These are phyloP conservation scores for Geotrypetes seraphini DNA, from an alignment of 2,797 vertebrate species.

Conservation along the genomic window DNA sequence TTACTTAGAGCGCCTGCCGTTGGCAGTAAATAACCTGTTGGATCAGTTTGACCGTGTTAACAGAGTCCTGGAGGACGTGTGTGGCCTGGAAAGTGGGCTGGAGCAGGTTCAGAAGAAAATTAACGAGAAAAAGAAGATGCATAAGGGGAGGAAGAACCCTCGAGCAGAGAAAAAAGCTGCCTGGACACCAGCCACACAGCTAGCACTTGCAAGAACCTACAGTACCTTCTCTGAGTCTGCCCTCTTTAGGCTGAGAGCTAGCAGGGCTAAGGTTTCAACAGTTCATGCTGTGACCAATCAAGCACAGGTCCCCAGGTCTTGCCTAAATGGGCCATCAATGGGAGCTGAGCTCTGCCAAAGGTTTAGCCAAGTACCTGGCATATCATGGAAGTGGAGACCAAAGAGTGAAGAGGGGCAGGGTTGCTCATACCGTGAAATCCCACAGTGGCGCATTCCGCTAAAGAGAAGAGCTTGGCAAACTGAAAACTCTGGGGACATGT, in stretches of 20 bases:
- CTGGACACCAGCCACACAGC: not conserved
- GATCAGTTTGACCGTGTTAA: constrained; percentile 54
- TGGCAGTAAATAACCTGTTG: constrained; percentile 39
- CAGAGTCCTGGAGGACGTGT: constrained; percentile 44
- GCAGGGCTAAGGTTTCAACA: not conserved
- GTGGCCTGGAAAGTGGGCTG: constrained; percentile 47
- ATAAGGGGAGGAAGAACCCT: constrained; percentile 5
- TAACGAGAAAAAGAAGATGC: constrained; percentile 11
- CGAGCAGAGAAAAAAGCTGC: not conserved
- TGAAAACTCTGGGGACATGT: constrained; percentile 18
- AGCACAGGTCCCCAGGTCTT: constrained; percentile 38
- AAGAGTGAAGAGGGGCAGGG: constrained; percentile 45
- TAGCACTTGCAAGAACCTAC: constrained; percentile 9
- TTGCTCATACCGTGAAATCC: not conserved
- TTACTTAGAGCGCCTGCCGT: constrained; percentile 46
- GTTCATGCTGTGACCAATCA: not conserved
- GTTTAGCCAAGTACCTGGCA: constrained; percentile 9
- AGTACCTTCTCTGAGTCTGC: constrained; percentile 44
- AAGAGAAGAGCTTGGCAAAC: constrained; percentile 63
- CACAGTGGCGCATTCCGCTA: constrained; percentile 30
- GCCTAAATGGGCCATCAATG: constrained; percentile 54
- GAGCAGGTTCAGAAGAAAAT: constrained; percentile 34
- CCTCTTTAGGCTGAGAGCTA: constrained; percentile 4
- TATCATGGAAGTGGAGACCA: constrained; percentile 26
- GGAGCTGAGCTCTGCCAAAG: constrained; percentile 51